phyloP scores from a whole-genome alignment of 2,113 vertebrate species.

The Lophius piscatorius region DNA sequence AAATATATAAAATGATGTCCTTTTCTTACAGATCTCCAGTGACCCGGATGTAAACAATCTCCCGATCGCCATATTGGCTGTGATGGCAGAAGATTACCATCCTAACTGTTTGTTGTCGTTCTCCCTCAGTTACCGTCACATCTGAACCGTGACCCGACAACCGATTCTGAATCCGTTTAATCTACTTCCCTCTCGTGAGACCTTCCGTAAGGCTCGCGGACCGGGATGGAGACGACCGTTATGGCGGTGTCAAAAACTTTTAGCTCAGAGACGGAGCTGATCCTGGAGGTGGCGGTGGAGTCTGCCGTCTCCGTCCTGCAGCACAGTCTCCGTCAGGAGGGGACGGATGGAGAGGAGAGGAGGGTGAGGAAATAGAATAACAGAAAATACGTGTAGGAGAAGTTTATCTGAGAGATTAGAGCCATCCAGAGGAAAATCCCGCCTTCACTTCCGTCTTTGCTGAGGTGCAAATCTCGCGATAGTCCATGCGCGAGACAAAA shows the following conservation, averaged over 20 bases:
- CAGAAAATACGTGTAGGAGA: neutral
- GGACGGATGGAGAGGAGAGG: neutral
- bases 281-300: conserved; percentile 52
- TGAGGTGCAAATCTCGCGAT: no score
- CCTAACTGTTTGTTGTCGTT: neutral
- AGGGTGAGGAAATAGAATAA: conserved; percentile 7
- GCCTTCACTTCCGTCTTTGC: conserved; percentile 48
- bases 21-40: neutral
- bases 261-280: conserved; percentile 42
- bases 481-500: neutral
- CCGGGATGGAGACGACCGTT: neutral
- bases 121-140: rapidly evolving
- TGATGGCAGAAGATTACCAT: neutral
- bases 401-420: neutral
- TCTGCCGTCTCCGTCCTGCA: neutral
- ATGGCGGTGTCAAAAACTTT: conserved; percentile 32
- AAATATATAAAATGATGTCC: no score
- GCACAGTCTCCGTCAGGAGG: neutral
- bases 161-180: no score
- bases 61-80: neutral
- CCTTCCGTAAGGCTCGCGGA: neutral
- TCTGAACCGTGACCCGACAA: neutral
- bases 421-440: conserved; percentile 11
- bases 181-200: neutral
- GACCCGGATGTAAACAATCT: conserved; percentile 23